phyloP scores from a whole-genome alignment of 2,113 vertebrate species.

The Loxodonta africana region DNA sequence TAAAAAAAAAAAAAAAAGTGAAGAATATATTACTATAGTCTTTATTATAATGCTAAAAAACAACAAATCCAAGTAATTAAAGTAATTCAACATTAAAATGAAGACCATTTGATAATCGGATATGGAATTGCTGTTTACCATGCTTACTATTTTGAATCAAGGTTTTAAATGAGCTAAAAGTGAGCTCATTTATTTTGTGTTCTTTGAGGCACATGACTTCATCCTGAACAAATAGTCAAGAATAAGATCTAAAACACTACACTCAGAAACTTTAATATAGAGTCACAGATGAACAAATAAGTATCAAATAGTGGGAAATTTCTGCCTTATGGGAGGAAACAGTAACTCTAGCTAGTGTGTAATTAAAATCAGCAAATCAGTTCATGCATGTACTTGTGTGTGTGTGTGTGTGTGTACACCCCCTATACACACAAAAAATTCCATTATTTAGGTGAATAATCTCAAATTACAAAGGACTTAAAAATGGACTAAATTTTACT shows the following conservation, averaged over 20 bases:
- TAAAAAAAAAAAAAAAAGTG: slow-evolving; percentile 17
- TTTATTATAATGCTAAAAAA: background rate
- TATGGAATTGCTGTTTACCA: background rate
- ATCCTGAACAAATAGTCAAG: slow-evolving; percentile 36
- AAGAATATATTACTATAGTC: background rate
- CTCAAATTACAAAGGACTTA: slow-evolving; percentile 26
- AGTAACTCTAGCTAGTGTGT: background rate
- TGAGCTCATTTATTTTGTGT: slow-evolving; percentile 17
- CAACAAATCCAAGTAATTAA: background rate
- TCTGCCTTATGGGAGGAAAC: background rate
- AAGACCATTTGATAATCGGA: background rate
- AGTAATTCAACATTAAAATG: background rate
- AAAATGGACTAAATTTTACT: slow-evolving; percentile 52
- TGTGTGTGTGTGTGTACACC: background rate
- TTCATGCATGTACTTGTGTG: background rate
- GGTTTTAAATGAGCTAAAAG: slow-evolving; percentile 24
- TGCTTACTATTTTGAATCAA: background rate
- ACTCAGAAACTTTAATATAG: background rate
- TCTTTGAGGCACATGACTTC: background rate
- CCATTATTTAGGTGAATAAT: slow-evolving; percentile 22
- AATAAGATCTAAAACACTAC: background rate
- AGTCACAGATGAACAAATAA: background rate
- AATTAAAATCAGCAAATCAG: background rate
- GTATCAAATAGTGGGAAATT: slow-evolving; percentile 1
- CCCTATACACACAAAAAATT: background rate